Percentiles rank a stretch among this genome's conserved stretches.
phyloP scores from a whole-genome alignment of 2,797 vertebrate species.

The Alectoris magna region DNA sequence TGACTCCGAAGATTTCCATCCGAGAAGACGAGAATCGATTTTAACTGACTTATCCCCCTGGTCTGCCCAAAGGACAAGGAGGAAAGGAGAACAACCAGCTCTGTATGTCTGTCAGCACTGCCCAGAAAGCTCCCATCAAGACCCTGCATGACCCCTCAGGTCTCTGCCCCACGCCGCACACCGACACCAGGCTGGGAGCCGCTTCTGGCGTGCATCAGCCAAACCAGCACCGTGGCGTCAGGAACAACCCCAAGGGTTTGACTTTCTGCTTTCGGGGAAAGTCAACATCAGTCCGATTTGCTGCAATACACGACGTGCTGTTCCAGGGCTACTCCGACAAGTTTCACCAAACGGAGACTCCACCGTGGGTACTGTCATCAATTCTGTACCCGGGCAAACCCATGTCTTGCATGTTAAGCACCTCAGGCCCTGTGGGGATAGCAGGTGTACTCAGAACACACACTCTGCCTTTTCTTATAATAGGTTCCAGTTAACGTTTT shows the following conservation, averaged over 20 bases:
- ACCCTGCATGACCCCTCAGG: accelerated
- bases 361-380: accelerated
- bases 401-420: accelerated
- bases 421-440: accelerated
- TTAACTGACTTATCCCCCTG: not conserved
- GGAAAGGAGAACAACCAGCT: accelerated
- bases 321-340: accelerated
- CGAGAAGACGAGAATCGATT: not conserved
- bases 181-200: too few relatives aligned
- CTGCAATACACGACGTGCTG: not conserved
- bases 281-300: too few relatives aligned
- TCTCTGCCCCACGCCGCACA: not conserved
- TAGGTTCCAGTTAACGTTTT: not conserved
- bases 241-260: too few relatives aligned
- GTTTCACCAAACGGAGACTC: not conserved
- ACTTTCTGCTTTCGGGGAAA: too few relatives aligned
- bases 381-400: accelerated
- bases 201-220: too few relatives aligned
- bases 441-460: accelerated
- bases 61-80: not conserved
- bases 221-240: too few relatives aligned
- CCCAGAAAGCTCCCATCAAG: not conserved
- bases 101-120: accelerated
- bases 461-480: accelerated
- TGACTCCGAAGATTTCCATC: not conserved